Evolutionary conservation across 1,140 invertebrate genomes (phyloP).

Genomic region (Trinorchestia longiramus): DNA sequence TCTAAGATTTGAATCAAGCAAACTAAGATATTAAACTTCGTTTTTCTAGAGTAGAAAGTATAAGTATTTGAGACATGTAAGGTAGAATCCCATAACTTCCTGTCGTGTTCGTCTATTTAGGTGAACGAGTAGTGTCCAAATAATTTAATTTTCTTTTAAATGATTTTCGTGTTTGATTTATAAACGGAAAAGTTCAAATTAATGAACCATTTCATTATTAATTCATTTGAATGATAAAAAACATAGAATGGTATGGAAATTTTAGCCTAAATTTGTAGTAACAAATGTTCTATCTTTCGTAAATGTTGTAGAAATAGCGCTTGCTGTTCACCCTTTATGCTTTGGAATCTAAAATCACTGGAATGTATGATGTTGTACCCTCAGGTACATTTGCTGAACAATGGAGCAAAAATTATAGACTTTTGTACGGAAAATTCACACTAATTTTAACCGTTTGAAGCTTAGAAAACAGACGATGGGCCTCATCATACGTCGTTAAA

Average conservation of each 20-base stretch:
- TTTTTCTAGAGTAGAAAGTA: too few relatives aligned
- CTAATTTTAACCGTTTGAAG: not conserved
- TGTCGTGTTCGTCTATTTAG: too few relatives aligned
- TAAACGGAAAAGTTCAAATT: not conserved
- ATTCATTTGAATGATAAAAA: not conserved
- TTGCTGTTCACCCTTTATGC: too few relatives aligned
- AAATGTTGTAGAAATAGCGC: not conserved
- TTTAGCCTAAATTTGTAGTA: not conserved
- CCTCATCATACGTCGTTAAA: not conserved
- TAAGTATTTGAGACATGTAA: too few relatives aligned
- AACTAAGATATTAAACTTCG: too few relatives aligned
- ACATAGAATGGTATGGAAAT: not conserved
- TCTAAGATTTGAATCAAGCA: too few relatives aligned
- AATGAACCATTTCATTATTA: not conserved
- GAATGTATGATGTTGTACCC: not conserved
- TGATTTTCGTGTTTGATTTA: too few relatives aligned
- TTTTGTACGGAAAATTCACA: not conserved
- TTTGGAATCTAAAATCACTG: not conserved
- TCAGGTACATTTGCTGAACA: not conserved
- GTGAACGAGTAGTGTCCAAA: too few relatives aligned
- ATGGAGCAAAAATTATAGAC: not conserved
- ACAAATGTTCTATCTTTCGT: not conserved
- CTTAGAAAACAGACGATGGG: not conserved
- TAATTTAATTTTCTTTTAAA: too few relatives aligned
- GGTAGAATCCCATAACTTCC: too few relatives aligned